These are phyloP conservation scores for Scytalopus superciliaris DNA, from an alignment of 2,113 vertebrate genomes.

Conservation along the genomic window DNA sequence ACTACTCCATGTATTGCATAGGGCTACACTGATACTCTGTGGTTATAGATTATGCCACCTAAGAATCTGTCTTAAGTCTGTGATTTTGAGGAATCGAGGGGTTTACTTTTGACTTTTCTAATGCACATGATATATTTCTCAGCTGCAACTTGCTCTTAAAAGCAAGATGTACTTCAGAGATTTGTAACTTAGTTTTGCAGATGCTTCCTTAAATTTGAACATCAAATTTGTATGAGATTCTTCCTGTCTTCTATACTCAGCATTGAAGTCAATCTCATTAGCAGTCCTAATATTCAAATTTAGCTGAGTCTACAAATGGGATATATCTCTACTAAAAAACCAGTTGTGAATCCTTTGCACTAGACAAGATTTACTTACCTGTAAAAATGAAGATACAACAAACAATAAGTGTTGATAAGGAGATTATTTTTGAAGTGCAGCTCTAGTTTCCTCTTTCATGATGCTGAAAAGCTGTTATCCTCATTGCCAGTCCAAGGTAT, in stretches of 20 bases:
- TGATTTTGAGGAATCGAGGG: neutral
- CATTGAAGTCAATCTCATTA: neutral
- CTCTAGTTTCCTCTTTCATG: neutral
- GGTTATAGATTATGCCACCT: neutral
- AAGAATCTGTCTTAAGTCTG: neutral
- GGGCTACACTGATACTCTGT: neutral
- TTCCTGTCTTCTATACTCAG: neutral
- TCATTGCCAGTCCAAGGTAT: neutral
- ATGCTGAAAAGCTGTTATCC: neutral
- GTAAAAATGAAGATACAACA: neutral
- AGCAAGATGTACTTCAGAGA: neutral
- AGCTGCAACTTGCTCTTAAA: neutral
- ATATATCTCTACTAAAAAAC: neutral
- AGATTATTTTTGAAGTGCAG: neutral
- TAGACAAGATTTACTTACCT: neutral
- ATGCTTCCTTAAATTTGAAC: neutral
- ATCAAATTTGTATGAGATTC: fast-evolving
- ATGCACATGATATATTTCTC: neutral
- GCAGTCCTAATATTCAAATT: neutral
- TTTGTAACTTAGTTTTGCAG: neutral
- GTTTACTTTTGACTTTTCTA: neutral
- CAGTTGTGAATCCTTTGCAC: neutral
- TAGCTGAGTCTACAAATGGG: neutral
- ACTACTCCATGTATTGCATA: neutral
- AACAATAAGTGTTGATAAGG: neutral